phyloP scores from a whole-genome alignment of 2,888 invertebrate genomes.

The Formica aserva region DNA sequence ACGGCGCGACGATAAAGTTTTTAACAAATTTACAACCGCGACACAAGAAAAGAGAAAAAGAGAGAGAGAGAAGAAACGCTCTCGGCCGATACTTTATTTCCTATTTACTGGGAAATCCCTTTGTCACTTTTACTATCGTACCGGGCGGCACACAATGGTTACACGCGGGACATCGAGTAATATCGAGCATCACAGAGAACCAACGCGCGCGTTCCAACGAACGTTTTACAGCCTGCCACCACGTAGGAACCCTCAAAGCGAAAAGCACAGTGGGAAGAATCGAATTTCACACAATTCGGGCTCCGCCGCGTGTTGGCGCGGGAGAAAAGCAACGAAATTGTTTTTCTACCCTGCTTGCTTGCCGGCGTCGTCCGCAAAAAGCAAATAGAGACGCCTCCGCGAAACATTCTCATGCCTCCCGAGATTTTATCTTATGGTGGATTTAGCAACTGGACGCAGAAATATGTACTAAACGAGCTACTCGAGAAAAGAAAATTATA shows the following conservation, averaged over 20 bases:
- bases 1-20: constrained; percentile 47
- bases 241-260: constrained; percentile 63
- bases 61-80: background rate
- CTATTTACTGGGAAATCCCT: constrained; percentile 63
- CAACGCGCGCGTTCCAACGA: constrained; percentile 59
- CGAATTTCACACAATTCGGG: constrained; percentile 64
- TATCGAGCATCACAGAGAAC: constrained; percentile 66
- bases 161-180: constrained; percentile 55
- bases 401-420: constrained; percentile 35
- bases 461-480: constrained; percentile 9
- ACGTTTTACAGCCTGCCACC: constrained; percentile 63
- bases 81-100: constrained; percentile 58
- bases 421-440: constrained; percentile 38
- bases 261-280: constrained; percentile 50
- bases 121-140: constrained; percentile 61
- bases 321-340: constrained; percentile 60
- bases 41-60: background rate
- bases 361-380: constrained; percentile 37
- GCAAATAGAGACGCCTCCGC: constrained; percentile 41
- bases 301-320: constrained; percentile 51
- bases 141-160: constrained; percentile 39
- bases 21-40: constrained; percentile 51
- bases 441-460: constrained; percentile 49
- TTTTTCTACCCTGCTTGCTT: constrained; percentile 60
- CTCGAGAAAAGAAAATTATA: constrained; percentile 1